Conservation (phyloP, 2,113 vertebrate species). For the Holacanthus passer region DNA sequence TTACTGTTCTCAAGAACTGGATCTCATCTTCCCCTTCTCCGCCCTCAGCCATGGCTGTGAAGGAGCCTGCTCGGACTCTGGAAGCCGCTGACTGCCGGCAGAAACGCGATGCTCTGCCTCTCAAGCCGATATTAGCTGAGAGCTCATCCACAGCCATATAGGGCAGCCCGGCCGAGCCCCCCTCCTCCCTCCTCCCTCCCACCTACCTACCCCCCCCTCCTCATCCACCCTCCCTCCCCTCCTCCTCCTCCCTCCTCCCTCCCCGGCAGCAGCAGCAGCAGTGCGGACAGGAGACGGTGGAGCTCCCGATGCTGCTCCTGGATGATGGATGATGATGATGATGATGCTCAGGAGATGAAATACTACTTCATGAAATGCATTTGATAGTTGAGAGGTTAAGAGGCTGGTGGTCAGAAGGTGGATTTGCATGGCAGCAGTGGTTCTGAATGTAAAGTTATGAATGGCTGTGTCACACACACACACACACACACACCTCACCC, state of each 20-base stretch:
- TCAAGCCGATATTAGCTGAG: slow-evolving; percentile 90
- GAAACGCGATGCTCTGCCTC: slow-evolving; percentile 85
- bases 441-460: slow-evolving; percentile 32
- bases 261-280: slow-evolving; percentile 57
- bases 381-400: not conserved
- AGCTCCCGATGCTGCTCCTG: slow-evolving; percentile 16
- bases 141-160: slow-evolving; percentile 96
- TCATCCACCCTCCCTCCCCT: not conserved
- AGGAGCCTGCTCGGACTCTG: slow-evolving; percentile 91
- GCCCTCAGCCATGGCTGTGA: slow-evolving; percentile 96
- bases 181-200: slow-evolving; percentile 76
- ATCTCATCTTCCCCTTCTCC: slow-evolving; percentile 98
- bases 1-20: slow-evolving; percentile 99
- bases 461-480: not conserved
- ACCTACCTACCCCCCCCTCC: slow-evolving; percentile 36
- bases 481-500: not conserved
- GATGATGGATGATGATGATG: not conserved
- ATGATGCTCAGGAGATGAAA: not conserved
- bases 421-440: slow-evolving; percentile 19
- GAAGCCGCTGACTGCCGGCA: slow-evolving; percentile 86
- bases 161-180: slow-evolving; percentile 88
- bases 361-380: slow-evolving; percentile 9
- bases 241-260: slow-evolving; percentile 21
- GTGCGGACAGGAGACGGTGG: slow-evolving; percentile 49
- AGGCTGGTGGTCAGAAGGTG: not conserved